Evolutionary conservation across 2,113 vertebrate species (phyloP), one percentile per base, ranked within the genome.

Genomic region (Onychorhynchus coronatus): DNA sequence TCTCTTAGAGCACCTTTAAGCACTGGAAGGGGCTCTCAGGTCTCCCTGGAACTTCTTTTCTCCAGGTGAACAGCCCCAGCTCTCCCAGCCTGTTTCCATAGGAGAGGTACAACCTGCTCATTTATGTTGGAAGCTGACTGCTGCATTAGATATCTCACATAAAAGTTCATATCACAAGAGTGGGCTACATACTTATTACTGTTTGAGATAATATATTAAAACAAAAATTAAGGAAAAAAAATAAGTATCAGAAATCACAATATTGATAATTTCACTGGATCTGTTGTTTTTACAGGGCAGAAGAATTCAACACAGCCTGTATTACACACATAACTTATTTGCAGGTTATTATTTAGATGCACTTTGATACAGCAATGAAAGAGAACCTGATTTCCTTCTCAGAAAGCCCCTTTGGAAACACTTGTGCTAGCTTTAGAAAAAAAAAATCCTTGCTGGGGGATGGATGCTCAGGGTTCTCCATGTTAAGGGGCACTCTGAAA

Each of bases 401-500:
- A 68, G 44, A 44, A 33, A 41, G 65, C 46, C 91, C 63, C 25
- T 94, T 50, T 62, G 88, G 91, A 80, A 94, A 63, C 58, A 27
- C 63, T 1, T 62, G 56, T 65, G 24, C 52, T 85, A 61, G 72
- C 90, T 94, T 50, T 30, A 80, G 68, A 66, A 67, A 35, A 9
- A 39, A 71, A 27, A 70, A 75, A 13, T 3, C n/a, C 7, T 0
- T 23, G 47, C 18, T 52, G 27, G 61, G 44, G 76, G 66, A 49
- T 78, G 76, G 76, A 37, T 89, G 91, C 85, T 72, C 68, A 68
- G 37, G 78, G 44, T 8, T 72, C 55, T 87, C 65, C 6, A 13
- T 35, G 39, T 30, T 85, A 78, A 93, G 90, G 72, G 85, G 52
- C 83, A 78, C 79, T 92, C 92, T 95, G 90, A 86, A 91, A 96